Base-by-base conservation (phyloP, 2,888 invertebrate species). In the Seira sanloemensis region DNA sequence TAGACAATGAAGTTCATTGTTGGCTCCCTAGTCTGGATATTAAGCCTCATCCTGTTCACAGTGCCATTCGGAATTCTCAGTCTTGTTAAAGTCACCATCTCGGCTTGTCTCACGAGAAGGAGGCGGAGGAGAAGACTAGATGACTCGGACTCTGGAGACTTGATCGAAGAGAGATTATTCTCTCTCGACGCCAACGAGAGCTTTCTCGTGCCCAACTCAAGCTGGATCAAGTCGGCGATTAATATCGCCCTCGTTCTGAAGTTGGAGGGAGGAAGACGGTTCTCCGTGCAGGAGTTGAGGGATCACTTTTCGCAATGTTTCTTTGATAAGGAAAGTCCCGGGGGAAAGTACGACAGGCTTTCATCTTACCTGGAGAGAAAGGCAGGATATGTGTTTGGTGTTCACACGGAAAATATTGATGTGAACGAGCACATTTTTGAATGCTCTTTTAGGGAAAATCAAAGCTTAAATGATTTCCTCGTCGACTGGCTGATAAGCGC, bases 321-420 rank as follows among this genome's bases (percentile, higher is more conserved):
- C 54, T 18, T 80, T 12, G 18, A 1, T 0, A 9, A 50, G 12
- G 54, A 67, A 24, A 16, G 24, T 5, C 4, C 1, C 16, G 18
- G 18, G n/a, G 7, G 18, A 9, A 7, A 66, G n/a, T 74, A 74
- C 54, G 74, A 80, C 5, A 80, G 65, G 67, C 50, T 80, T 5
- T 66, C 23, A 19, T 80, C 37, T n/a, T 50, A 37, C 12, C 18
- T 80, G 7, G 67, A 24, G 2, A 50, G 25, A 12, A 73, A 67
- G 67, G 80, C 73, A 67, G 80, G 80, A 16, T 67, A 66, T 54
- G 18, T 26, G 12, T 80, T 80, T 21, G 12, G 65, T 24, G 65
- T 46, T 12, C 26, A 65, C 23, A 0, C 23, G 7, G 21, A 26
- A 0, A 0, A 25, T 1, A 50, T 67, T 24, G 65, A 73, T 23